Percentiles rank a stretch among this genome's conserved stretches.
Evolutionary conservation across 2,797 vertebrate species (phyloP).

Genomic region (Chloroceryle amazona): DNA sequence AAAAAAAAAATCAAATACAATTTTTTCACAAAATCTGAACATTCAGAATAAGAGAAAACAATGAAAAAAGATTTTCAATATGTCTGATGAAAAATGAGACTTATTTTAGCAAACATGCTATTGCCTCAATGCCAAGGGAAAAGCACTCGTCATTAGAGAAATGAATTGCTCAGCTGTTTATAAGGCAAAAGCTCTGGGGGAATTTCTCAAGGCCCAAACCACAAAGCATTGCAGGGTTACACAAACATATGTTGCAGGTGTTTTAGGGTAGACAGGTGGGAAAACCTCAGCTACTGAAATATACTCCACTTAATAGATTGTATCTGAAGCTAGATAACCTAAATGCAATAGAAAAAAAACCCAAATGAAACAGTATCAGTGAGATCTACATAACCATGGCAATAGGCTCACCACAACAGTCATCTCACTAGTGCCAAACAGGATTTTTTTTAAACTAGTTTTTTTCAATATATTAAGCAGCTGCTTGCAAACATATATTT

Average conservation of each 20-base stretch:
- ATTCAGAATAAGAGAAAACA: constrained; percentile 75
- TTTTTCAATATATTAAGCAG: constrained; percentile 52
- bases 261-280: constrained; percentile 86
- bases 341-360: constrained; percentile 60
- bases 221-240: constrained; percentile 83
- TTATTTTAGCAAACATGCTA: constrained; percentile 78
- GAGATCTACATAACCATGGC: not conserved
- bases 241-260: constrained; percentile 84
- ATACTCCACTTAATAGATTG: constrained; percentile 76
- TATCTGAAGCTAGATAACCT: constrained; percentile 84
- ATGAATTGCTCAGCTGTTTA: constrained; percentile 84
- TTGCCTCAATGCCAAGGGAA: constrained; percentile 77
- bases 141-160: constrained; percentile 83
- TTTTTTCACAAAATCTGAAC: constrained; percentile 64
- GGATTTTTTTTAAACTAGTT: constrained; percentile 45
- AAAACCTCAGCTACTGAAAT: constrained; percentile 79
- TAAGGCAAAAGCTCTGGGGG: constrained; percentile 82
- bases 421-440: constrained; percentile 47
- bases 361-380: constrained; percentile 27
- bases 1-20: not conserved
- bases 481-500: constrained; percentile 30
- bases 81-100: constrained; percentile 78
- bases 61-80: constrained; percentile 57
- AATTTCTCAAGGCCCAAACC: constrained; percentile 82
- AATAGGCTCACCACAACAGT: constrained; percentile 59